Evolutionary conservation across 2,797 vertebrate species (phyloP), one percentile per base, ranked within the genome.

Genomic region (Synaphobranchus kaupii): DNA sequence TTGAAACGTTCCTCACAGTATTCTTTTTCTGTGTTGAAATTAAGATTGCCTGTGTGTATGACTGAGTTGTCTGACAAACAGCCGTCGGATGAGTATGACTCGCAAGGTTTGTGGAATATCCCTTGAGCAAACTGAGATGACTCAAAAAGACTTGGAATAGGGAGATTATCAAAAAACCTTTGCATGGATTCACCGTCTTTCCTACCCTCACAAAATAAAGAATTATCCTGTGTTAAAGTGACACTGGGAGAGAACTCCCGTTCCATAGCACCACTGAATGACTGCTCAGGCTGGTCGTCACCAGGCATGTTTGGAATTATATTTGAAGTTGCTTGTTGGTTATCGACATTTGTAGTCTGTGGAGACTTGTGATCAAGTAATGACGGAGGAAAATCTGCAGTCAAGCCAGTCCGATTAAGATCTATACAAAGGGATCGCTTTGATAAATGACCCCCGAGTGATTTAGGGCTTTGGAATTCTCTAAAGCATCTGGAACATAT

Each of bases 371-470:
- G 96, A 92, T 96, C 97, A 88, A 98, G 96, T 91, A 98, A 96
- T 71, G 97, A 97, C 58, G 95, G 90, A 2, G 98, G 97, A 87
- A 97, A 93, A 88, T 97, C 96, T 84, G 96, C 84, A 90, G 95
- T 96, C 88, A 97, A 93, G 88, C 97, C 97, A 0, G 96, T 94
- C 89, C 97, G 97, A 84, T 97, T 96, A 31, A 97, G 96, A 28
- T 97, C 96, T 92, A 98, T 99, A 92, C 98, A 99, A 4, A 94
- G 94, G 73, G 97, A 92, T 54, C 98, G 95, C 90, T 98, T 99
- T 47, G 98, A 99, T 88, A 99, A 96, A 92, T 99, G 98, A 86
- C 98, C 98, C 87, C 98, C 98, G 6, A 99, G 96, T 60, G 98
- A 99, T 92, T 97, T 97, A 25, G 98, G 97, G 93, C 97, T 98